phyloP scores from a whole-genome alignment of 2,888 invertebrate species.

The Schizaphis graminum region DNA sequence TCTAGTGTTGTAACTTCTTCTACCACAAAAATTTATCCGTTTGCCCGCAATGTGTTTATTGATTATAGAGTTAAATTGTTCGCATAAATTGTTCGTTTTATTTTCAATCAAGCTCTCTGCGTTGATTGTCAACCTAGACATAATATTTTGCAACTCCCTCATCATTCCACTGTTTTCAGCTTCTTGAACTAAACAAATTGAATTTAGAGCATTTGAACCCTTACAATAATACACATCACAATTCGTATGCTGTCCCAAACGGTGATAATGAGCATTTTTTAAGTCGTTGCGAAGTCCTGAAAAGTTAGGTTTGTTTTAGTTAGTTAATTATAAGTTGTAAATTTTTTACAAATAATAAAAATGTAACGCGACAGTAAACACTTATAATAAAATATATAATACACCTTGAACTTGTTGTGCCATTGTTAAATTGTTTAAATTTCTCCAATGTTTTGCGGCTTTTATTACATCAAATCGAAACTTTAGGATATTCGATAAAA shows the following conservation, averaged over 20 bases:
- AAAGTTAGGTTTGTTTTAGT: no score
- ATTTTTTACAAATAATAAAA: no score
- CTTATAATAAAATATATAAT: not conserved
- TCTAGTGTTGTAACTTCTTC: not conserved
- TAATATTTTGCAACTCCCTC: not conserved
- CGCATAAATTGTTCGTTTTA: not conserved
- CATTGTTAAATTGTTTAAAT: no score
- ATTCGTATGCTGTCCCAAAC: not conserved
- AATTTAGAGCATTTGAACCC: not conserved
- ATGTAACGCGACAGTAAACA: no score
- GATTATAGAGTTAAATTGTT: constrained; percentile 17
- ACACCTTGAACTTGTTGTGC: no score
- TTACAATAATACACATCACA: not conserved
- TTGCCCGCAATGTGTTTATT: constrained; percentile 4
- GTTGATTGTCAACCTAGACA: not conserved
- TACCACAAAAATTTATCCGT: not conserved
- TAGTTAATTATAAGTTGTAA: no score
- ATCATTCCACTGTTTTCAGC: not conserved
- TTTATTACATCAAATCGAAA: no score
- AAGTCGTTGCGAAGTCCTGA: not conserved
- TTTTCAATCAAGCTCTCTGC: constrained; percentile 4
- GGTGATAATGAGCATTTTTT: not conserved
- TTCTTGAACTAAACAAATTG: not conserved
- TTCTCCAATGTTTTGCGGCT: no score
- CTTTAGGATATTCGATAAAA: no score